phyloP scores from a whole-genome alignment of 53 echinoderm and acorn worm genomes.

The Apostichopus leukothele region DNA sequence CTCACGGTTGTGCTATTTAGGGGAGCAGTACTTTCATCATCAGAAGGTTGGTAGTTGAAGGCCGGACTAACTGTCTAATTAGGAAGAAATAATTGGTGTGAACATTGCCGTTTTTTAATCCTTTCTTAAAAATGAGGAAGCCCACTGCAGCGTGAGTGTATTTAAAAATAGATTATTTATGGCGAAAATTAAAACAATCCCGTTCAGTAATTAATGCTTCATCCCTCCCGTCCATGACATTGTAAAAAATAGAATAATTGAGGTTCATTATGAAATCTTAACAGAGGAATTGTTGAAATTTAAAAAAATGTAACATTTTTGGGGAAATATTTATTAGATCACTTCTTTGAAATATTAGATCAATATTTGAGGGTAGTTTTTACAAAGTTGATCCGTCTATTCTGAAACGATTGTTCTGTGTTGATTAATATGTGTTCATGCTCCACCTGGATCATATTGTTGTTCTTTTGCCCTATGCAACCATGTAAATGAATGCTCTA shows the following conservation, averaged over 20 bases:
- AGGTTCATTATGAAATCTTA: background rate
- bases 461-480: background rate
- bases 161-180: no score
- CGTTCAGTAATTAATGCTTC: no score
- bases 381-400: background rate
- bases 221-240: no score
- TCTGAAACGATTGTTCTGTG: background rate
- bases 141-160: no score
- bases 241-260: no score
- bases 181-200: no score
- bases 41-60: no score
- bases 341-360: background rate
- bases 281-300: background rate
- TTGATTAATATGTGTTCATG: background rate
- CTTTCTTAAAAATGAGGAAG: no score
- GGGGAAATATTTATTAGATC: background rate
- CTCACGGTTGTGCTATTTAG: background rate
- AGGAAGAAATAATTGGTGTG: no score
- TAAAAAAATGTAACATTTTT: background rate
- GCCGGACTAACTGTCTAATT: no score
- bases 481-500: background rate
- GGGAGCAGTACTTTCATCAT: background rate
- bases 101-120: no score
- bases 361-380: background rate
- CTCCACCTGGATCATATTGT: background rate